A percentile compares a stretch with the other conserved stretches of the same genome.
These are phyloP conservation scores for Pantherophis vulpinus DNA, from an alignment of 2,797 vertebrate species.

Conservation along the genomic window DNA sequence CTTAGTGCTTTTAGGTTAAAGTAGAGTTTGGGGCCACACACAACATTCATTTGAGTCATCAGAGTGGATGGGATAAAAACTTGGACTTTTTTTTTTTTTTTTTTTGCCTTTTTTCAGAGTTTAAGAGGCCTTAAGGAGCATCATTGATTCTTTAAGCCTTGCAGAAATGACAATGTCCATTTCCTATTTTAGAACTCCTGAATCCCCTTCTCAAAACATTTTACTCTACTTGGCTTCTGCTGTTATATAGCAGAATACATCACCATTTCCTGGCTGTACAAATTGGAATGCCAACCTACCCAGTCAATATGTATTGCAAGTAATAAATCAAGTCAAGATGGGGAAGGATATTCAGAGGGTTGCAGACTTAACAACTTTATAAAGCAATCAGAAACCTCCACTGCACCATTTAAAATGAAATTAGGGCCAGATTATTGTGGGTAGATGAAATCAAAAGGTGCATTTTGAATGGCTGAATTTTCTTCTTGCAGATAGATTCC, in stretches of 20 bases:
- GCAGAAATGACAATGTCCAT: background rate
- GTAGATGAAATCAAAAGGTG: background rate
- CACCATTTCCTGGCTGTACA: background rate
- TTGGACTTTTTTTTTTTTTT: background rate
- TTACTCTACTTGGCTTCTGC: background rate
- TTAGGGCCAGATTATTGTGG: background rate
- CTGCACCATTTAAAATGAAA: background rate
- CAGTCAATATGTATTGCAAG: background rate
- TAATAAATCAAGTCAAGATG: background rate
- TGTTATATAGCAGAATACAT: background rate
- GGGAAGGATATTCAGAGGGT: background rate
- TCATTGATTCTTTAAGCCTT: background rate
- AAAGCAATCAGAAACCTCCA: background rate
- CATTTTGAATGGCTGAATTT: background rate
- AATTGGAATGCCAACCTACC: background rate
- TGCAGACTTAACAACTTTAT: background rate
- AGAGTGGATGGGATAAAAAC: background rate
- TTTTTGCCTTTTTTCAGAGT: background rate
- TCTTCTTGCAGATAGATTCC: background rate
- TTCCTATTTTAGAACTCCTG: background rate
- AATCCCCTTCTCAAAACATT: background rate
- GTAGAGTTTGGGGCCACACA: background rate
- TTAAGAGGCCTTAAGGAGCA: background rate
- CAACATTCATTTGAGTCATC: background rate
- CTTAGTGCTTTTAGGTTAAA: background rate